A percentile compares a stretch with the other conserved stretches of the same genome.
Conservation (phyloP, 1,140 invertebrate genomes). For the Parasteatoda tepidariorum region DNA sequence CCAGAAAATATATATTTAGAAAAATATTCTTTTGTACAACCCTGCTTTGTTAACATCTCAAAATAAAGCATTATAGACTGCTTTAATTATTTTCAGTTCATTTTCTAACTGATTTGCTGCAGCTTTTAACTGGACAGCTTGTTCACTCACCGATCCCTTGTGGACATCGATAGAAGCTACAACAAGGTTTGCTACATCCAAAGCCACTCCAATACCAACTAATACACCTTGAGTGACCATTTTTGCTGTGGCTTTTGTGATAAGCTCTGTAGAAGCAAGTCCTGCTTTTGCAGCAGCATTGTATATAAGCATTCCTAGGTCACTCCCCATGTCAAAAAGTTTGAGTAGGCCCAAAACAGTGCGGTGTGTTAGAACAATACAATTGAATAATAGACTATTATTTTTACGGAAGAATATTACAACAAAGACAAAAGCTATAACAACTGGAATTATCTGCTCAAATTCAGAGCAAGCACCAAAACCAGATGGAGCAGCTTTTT, state of each 20-base stretch:
- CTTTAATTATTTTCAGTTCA: neutral
- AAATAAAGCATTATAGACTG: neutral
- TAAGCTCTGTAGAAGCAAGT: neutral
- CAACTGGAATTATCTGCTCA: neutral
- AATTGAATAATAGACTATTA: neutral
- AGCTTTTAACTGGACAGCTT: neutral
- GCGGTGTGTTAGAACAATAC: neutral
- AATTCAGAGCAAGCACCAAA: no score
- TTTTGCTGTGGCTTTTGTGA: neutral
- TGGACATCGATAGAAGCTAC: conserved; percentile 1
- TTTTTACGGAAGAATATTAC: neutral
- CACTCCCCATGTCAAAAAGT: neutral
- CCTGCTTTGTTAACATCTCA: neutral
- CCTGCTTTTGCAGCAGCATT: neutral
- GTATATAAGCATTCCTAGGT: neutral
- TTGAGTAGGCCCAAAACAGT: neutral
- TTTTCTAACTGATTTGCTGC: neutral
- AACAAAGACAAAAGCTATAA: neutral
- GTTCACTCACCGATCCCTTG: conserved; percentile 2
- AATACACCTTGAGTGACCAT: neutral
- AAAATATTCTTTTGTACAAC: no score
- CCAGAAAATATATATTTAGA: no score
- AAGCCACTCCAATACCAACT: neutral
- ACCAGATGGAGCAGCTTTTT: no score
- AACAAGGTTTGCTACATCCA: neutral